Conservation (phyloP, 2,797 vertebrate species). For the Peromyscus melanophrys region DNA sequence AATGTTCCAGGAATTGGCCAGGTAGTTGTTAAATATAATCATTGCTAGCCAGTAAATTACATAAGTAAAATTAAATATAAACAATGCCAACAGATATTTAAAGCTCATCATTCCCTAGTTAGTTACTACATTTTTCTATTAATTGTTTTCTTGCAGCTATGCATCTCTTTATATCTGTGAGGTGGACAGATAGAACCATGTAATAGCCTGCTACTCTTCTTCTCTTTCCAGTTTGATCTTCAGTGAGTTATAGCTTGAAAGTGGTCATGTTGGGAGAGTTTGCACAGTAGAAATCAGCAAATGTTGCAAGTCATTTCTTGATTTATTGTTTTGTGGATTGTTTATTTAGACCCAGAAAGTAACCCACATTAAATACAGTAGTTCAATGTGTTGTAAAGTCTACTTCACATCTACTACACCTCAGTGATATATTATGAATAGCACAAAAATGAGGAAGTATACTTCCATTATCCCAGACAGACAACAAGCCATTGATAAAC, state of each 20-base stretch:
- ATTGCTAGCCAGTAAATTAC: not conserved
- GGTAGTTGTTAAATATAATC: not conserved
- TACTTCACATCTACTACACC: not conserved
- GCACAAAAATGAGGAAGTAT: not conserved
- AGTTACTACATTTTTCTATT: not conserved
- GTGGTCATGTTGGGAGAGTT: too few species aligned
- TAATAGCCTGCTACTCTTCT: fast-evolving
- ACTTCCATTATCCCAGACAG: not conserved
- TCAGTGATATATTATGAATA: not conserved
- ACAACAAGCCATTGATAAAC: not conserved
- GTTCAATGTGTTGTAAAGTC: not conserved
- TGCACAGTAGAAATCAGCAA: not conserved
- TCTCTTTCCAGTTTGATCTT: not conserved
- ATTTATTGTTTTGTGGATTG: not conserved
- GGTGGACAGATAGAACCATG: not conserved
- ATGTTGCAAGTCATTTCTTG: not conserved
- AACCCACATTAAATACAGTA: not conserved
- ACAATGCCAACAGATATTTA: not conserved
- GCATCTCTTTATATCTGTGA: not conserved
- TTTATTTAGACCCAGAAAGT: not conserved
- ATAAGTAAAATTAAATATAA: not conserved
- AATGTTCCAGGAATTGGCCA: not conserved
- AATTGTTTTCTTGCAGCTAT: not conserved
- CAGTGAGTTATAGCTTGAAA: not conserved
- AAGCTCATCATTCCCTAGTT: not conserved